Evolutionary conservation across 1,140 invertebrate genomes (phyloP).

Genomic region (Drosophila orena): DNA sequence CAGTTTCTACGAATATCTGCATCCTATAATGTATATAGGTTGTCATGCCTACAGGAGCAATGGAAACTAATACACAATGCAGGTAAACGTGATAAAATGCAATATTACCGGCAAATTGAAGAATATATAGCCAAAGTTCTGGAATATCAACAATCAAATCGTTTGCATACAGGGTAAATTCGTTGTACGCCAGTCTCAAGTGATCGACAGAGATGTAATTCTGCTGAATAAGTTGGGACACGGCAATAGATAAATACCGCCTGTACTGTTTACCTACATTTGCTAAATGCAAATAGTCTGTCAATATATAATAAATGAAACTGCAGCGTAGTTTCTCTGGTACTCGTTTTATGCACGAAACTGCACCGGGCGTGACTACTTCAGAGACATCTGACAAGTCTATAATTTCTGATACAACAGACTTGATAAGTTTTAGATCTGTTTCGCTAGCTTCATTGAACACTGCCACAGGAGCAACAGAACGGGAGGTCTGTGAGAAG

Average conservation of each 20-base stretch:
- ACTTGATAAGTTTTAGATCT: slow-evolving; percentile 65
- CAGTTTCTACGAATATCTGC: background rate
- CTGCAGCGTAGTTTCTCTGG: slow-evolving; percentile 61
- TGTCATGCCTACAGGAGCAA: too few relatives aligned
- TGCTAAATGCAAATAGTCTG: slow-evolving; percentile 84
- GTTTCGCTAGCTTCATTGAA: slow-evolving; percentile 50
- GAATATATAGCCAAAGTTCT: slow-evolving; percentile 89
- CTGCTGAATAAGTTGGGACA: slow-evolving; percentile 80
- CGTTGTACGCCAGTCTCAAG: slow-evolving; percentile 85
- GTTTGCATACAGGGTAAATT: slow-evolving; percentile 87
- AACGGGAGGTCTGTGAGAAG: slow-evolving; percentile 12
- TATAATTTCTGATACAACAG: slow-evolving; percentile 74
- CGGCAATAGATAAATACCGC: slow-evolving; percentile 79
- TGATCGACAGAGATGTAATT: slow-evolving; percentile 81
- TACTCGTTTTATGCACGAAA: slow-evolving; percentile 62
- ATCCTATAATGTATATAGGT: background rate
- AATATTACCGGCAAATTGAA: slow-evolving; percentile 87
- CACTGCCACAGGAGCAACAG: slow-evolving; percentile 51
- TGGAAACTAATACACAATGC: background rate
- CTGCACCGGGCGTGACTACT: slow-evolving; percentile 25
- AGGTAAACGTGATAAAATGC: background rate
- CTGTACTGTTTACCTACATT: slow-evolving; percentile 80
- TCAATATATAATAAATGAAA: slow-evolving; percentile 74
- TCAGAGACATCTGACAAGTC: slow-evolving; percentile 52
- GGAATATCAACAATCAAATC: slow-evolving; percentile 92